phyloP scores from a whole-genome alignment of 2,797 vertebrate species.

The Melanogrammus aeglefinus region DNA sequence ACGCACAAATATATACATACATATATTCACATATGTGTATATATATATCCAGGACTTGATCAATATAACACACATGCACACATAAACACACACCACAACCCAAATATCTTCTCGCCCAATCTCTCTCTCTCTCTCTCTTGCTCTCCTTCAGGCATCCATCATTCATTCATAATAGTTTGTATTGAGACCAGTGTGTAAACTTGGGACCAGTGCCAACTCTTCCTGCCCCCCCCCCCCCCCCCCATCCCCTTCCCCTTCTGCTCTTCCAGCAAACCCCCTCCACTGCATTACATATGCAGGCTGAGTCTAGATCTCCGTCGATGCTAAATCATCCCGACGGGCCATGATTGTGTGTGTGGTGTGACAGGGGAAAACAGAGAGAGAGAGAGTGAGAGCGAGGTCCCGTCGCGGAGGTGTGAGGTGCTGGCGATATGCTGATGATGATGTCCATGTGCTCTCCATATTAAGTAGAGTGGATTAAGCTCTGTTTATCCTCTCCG shows the following conservation, averaged over 20 bases:
- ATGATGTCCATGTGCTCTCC: constrained; percentile 37
- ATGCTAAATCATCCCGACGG: neutral
- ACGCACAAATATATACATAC: constrained; percentile 18
- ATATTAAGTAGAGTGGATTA: constrained; percentile 31
- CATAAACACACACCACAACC: neutral
- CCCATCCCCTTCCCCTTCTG: neutral
- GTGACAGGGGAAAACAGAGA: neutral
- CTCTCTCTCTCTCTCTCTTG: constrained; percentile 4
- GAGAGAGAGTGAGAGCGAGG: neutral
- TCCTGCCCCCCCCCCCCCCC: neutral
- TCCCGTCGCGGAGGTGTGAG: neutral
- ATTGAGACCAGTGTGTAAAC: neutral
- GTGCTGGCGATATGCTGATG: constrained; percentile 27
- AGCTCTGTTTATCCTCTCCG: constrained; percentile 47
- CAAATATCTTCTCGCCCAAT: neutral
- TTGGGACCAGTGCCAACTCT: neutral
- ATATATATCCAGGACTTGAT: too few relatives aligned
- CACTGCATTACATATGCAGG: neutral
- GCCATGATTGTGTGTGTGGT: neutral
- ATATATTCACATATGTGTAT: too few relatives aligned
- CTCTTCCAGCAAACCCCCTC: neutral
- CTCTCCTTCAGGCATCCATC: neutral
- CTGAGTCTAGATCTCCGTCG: neutral
- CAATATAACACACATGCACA: constrained; percentile 1
- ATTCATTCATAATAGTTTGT: constrained; percentile 4